Percentiles rank a stretch among this genome's conserved stretches.
Conservation (phyloP, 2,113 vertebrate species). For the Apaloderma vittatum region DNA sequence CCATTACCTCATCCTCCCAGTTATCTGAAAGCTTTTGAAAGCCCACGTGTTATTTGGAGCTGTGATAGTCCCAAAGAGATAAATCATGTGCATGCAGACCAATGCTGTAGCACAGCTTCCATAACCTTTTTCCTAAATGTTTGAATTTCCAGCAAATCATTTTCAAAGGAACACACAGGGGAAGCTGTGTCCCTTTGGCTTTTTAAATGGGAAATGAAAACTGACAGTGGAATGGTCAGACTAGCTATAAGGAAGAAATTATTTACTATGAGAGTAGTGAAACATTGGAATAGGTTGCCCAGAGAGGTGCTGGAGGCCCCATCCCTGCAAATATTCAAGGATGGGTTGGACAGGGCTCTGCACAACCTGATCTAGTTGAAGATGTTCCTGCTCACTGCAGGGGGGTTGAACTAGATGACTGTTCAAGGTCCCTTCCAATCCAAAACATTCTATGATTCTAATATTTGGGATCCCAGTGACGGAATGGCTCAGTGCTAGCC, state of each 20-base stretch:
- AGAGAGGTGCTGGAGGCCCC: not conserved
- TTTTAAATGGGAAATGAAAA: not conserved
- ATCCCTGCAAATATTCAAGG: not conserved
- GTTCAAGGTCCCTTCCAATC: not conserved
- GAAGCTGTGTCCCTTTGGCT: not conserved
- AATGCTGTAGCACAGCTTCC: not conserved
- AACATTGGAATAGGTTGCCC: not conserved
- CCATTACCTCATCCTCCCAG: not conserved
- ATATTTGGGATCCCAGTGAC: not conserved
- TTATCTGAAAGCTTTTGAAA: constrained; percentile 1
- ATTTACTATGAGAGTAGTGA: not conserved
- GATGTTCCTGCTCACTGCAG: not conserved
- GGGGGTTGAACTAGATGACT: not conserved
- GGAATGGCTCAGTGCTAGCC: not conserved
- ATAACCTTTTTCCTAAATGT: not conserved
- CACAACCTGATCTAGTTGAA: not conserved
- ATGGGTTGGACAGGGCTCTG: not conserved
- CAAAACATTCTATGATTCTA: not conserved
- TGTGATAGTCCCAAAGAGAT: not conserved
- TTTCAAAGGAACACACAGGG: not conserved
- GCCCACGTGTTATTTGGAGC: not conserved
- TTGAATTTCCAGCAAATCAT: not conserved
- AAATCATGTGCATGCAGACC: not conserved
- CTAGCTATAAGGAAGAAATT: not conserved
- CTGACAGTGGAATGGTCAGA: not conserved